These are phyloP conservation scores for Drosophila barbarae DNA, from an alignment of 2,888 invertebrate species.

Conservation along the genomic window DNA sequence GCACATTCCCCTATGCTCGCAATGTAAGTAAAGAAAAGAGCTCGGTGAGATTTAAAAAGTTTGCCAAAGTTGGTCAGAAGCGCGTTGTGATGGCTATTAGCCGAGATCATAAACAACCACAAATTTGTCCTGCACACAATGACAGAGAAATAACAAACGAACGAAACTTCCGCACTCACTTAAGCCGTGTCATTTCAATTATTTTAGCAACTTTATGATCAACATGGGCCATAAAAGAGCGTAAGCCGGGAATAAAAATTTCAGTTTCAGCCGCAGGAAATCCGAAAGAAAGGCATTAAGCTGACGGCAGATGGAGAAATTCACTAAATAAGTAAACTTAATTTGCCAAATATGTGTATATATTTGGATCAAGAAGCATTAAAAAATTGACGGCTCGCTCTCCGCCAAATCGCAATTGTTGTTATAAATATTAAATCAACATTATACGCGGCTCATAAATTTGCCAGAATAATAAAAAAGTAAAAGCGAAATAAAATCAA, in stretches of 20 bases:
- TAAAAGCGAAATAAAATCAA: constrained; percentile 47
- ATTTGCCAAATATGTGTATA: constrained; percentile 38
- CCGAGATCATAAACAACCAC: constrained; percentile 32
- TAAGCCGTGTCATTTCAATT: constrained; percentile 55
- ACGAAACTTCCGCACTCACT: constrained; percentile 34
- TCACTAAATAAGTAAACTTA: constrained; percentile 58
- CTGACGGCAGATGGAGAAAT: constrained; percentile 17
- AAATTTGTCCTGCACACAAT: constrained; percentile 16
- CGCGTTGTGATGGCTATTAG: constrained; percentile 25
- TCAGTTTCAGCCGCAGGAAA: constrained; percentile 18
- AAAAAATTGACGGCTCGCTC: constrained; percentile 40
- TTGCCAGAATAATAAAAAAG: constrained; percentile 37
- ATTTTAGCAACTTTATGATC: constrained; percentile 53
- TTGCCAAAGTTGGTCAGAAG: constrained; percentile 12
- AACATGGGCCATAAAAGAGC: constrained; percentile 29
- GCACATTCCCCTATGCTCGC: constrained; percentile 4
- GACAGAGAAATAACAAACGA: constrained; percentile 29
- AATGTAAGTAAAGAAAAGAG: constrained; percentile 1
- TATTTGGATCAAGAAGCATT: constrained; percentile 34
- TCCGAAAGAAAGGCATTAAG: constrained; percentile 20
- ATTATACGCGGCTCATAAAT: constrained; percentile 63
- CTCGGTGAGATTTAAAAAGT: constrained; percentile 20
- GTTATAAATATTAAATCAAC: constrained; percentile 68
- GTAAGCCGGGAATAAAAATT: constrained; percentile 35
- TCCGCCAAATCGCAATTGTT: constrained; percentile 45